Percentiles rank a stretch among this genome's conserved stretches.
Evolutionary conservation across 2,888 invertebrate genomes (phyloP).

Genomic region (Vandiemenella viatica): DNA sequence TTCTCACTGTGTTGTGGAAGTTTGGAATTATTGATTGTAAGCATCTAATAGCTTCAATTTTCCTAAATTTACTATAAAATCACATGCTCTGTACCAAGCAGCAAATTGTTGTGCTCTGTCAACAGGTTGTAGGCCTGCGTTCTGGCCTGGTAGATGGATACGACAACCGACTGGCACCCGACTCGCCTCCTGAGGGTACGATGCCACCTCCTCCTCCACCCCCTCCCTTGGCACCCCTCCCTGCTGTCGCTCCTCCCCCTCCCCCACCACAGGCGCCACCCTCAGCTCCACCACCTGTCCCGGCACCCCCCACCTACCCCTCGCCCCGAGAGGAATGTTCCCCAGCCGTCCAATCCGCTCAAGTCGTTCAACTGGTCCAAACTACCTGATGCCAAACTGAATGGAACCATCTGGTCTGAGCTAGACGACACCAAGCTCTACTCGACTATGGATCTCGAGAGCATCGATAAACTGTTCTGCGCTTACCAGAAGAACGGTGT

Average conservation of each 20-base stretch:
- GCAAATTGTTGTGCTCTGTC: too few species aligned
- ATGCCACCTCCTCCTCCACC: background rate
- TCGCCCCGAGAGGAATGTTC: conserved; percentile 60
- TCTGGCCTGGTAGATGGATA: conserved; percentile 2
- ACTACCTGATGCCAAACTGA: conserved; percentile 75
- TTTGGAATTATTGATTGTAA: too few species aligned
- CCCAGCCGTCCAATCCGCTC: conserved; percentile 79
- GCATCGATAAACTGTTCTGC: conserved; percentile 85
- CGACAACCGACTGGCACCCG: background rate
- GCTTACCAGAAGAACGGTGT: conserved; percentile 89
- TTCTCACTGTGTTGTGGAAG: too few species aligned
- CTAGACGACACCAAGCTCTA: conserved; percentile 86
- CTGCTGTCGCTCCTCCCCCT: conserved; percentile 41
- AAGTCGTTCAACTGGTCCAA: conserved; percentile 98
- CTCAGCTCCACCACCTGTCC: conserved; percentile 34
- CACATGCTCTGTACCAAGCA: too few species aligned
- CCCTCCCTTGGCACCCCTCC: conserved; percentile 17
- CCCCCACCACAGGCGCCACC: conserved; percentile 31
- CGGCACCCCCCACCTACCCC: conserved; percentile 18
- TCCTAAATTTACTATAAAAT: too few species aligned
- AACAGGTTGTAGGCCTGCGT: conserved; percentile 12
- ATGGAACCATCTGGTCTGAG: conserved; percentile 90
- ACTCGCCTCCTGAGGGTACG: conserved; percentile 1
- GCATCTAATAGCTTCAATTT: too few species aligned
- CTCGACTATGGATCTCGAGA: conserved; percentile 76